These are phyloP conservation scores for Caenorhabditis brenneri DNA, from an alignment of 1,140 invertebrate species.

Conservation along the genomic window DNA sequence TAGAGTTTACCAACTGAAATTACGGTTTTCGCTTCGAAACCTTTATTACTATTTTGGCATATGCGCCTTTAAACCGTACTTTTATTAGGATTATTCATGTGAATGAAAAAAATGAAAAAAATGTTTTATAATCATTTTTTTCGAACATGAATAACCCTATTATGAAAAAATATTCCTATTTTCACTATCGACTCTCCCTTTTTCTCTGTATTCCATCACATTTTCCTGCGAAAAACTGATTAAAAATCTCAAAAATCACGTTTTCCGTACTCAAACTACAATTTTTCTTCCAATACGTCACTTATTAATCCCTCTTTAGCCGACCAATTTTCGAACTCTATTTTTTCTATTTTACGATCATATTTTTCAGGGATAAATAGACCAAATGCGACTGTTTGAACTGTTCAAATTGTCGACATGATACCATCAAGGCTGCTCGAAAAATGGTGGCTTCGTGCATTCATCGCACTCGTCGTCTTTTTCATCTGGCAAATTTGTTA, in stretches of 20 bases:
- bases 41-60: too few species aligned
- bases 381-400: conserved; percentile 27
- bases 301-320: not conserved
- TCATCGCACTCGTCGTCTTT: conserved; percentile 35
- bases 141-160: too few species aligned
- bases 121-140: too few species aligned
- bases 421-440: conserved; percentile 13
- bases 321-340: not conserved
- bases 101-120: too few species aligned
- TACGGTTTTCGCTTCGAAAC: too few species aligned
- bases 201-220: not conserved
- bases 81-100: too few species aligned
- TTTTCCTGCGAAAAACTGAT: not conserved
- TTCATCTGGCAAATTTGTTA: conserved; percentile 46
- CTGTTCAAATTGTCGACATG: not conserved
- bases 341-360: too few species aligned
- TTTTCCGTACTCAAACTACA: not conserved
- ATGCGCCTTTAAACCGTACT: too few species aligned
- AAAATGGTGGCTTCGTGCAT: conserved; percentile 49
- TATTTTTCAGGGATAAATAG: conserved; percentile 29
- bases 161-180: too few species aligned
- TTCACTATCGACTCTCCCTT: too few species aligned
- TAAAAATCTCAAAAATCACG: not conserved
- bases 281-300: too few species aligned
- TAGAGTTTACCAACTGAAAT: too few species aligned